A percentile compares a stretch with the other conserved stretches of the same genome.
Conservation (phyloP, 53 echinoderm and acorn worm genomes). For the Arbacia lixula region DNA sequence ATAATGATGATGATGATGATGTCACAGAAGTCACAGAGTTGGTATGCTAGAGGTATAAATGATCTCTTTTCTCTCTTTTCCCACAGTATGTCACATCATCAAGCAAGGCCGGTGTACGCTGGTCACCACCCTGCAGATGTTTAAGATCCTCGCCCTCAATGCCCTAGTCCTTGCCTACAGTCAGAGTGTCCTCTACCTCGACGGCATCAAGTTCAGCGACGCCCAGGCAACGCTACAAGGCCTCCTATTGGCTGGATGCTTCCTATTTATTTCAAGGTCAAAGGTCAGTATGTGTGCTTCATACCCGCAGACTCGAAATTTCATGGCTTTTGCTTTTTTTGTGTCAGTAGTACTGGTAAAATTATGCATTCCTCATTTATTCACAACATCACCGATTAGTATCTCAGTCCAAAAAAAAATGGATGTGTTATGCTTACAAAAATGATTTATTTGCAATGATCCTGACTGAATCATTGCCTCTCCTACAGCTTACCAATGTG, state of each 20-base stretch:
- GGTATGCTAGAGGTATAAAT: background rate
- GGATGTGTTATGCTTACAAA: too few relatives aligned
- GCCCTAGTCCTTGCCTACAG: conserved; percentile 98
- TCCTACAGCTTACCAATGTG: too few relatives aligned
- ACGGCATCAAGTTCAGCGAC: conserved; percentile 98
- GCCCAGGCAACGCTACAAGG: conserved; percentile 98
- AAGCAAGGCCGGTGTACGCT: conserved; percentile 96
- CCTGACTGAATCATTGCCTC: too few relatives aligned
- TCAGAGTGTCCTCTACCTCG: conserved; percentile 96
- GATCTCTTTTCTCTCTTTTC: conserved; percentile 5
- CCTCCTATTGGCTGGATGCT: conserved; percentile 95
- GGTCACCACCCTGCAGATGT: conserved; percentile 99
- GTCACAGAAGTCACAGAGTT: background rate
- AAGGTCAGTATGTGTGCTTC: conserved; percentile 90
- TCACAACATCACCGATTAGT: too few relatives aligned
- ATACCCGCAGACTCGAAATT: too few relatives aligned
- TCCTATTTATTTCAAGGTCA: conserved; percentile 98
- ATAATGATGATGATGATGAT: background rate
- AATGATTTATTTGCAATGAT: too few relatives aligned
- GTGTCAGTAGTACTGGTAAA: too few relatives aligned
- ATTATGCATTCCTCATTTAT: too few relatives aligned
- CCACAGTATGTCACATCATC: conserved; percentile 51
- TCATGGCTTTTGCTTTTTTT: too few relatives aligned
- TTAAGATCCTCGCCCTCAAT: conserved; percentile 96
- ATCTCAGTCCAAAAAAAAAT: too few relatives aligned